Base-by-base conservation (phyloP, 2,888 invertebrate genomes). In the Caenorhabditis sulstoni region DNA sequence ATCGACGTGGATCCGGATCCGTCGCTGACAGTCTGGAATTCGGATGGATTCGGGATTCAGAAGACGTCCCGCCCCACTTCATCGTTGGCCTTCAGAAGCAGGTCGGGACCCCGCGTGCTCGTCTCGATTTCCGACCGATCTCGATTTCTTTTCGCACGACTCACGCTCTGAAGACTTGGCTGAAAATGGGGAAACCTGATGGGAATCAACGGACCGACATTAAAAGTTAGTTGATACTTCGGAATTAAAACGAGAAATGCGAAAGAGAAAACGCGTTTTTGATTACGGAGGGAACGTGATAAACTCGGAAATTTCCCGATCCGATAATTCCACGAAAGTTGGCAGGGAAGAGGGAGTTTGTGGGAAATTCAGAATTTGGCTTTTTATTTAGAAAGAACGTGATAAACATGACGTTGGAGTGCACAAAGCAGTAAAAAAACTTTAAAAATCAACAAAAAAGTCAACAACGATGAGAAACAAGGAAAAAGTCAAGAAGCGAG, bases 111-210 rank as follows among this genome's bases (percentile, higher is more conserved):
- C 11, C 45, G 16, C 3, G 39, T 22, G 3, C 20, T 39, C 1
- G 53, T 49, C 23, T 64, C 71, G 5, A 53, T 49, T 61, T 70
- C 70, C 22, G 45, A 58, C 8, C 52, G 57, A 41, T 71, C 41
- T 9, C 52, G 58, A 45, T 9, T 41, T 39, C 47, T 57, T 52
- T 22, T 35, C 1, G 49, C 64, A 35, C 64, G 18, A 47, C 73
- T 73, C 9, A 39, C 73, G 29, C 57, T 73, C 65, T 67, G n/a
- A 14, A 44, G 49, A 47, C 16, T 4, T 14, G 12, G 29, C 7
- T 29, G 7, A 2, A 5, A 35, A 29, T 18, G 16, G 1, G 22
- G 16, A 14, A 16, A 14, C 23, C 23, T 18, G 16, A 16, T 2
- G 14, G 22, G 37, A 39, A 22, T 29, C 16, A 35, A 41, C 14